phyloP scores from a whole-genome alignment of 1,140 invertebrate species.

The Maconellicoccus hirsutus region DNA sequence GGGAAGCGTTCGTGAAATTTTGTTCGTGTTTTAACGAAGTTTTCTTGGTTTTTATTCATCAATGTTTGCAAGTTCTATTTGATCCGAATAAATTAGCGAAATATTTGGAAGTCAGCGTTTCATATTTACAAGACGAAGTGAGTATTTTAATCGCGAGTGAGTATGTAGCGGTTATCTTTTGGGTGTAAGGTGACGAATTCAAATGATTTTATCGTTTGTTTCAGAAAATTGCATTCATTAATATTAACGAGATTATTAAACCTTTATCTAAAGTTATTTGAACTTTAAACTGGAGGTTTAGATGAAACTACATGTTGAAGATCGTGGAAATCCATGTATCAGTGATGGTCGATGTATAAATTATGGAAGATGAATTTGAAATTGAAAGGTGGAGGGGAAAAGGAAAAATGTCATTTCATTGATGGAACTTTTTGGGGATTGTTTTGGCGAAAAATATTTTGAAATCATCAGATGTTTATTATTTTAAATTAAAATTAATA shows the following conservation, averaged over 20 bases:
- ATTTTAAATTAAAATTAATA: no score
- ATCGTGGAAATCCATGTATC: no score
- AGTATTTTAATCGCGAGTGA: background rate
- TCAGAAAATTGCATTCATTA: background rate
- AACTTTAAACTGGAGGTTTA: background rate
- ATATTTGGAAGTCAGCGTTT: constrained; percentile 3
- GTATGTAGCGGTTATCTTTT: no score
- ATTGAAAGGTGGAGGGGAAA: no score
- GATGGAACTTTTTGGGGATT: no score
- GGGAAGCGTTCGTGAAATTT: constrained; percentile 3
- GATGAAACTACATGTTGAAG: no score
- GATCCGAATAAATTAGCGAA: background rate
- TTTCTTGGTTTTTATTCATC: background rate
- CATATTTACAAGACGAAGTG: background rate
- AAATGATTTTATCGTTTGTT: background rate
- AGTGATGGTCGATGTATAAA: no score
- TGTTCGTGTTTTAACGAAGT: background rate
- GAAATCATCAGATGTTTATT: no score
- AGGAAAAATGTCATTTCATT: no score
- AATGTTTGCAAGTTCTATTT: background rate
- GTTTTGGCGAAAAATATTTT: no score
- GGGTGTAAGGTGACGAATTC: no score
- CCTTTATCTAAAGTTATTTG: background rate
- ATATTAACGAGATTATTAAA: background rate
- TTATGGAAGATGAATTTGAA: no score